Base-by-base conservation (phyloP, 2,888 invertebrate genomes). In the Nemapogon koenigi region DNA sequence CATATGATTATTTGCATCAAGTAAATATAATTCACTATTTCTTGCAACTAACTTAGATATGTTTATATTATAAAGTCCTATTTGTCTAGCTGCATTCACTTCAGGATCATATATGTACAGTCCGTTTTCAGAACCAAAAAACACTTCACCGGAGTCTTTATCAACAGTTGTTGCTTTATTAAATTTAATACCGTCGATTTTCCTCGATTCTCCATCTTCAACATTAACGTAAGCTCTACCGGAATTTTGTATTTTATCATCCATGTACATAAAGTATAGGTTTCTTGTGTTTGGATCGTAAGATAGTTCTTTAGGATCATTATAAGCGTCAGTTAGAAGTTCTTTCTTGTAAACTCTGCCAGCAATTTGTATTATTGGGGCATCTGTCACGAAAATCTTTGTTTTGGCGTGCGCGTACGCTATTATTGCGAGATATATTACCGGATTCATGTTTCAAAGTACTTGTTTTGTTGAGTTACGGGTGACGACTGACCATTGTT, bases 241-340 rank as follows among this genome's bases (percentile, higher is more conserved):
- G 2, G 76, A 73, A 38, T 75, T 69, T 43, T 67, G 62, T 41
- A 68, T 38, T 2, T 42, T 39, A 30, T 69, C 67, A 16, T 76
- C 75, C 75, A 76, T 76, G 50, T 72, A 70, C 66, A 70, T 70
- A 43, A 76, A 76, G 41, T 57, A 75, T 2, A 76, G 49, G 33
- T 69, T 72, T 53, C 73, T 55, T 39, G 60, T 70, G 1, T 64
- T 52, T 0, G 73, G 72, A 41, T 76, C 76, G 44, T 73, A 76
- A 0, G 69, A 59, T 15, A 76, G 42, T 31, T 76, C 76, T 39
- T 62, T 73, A 0, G 70, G 69, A 6, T 57, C 55, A 15, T 51
- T 49, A 41, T 51, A 75, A 19, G 53, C 37, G 29, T 67, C 51
- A 1, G 72, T 68, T 0, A 75, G 44, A 2, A 75, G 42, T 43